Evolutionary conservation across 1,140 invertebrate species (phyloP).

Genomic region (Diplogasteroides magnus): DNA sequence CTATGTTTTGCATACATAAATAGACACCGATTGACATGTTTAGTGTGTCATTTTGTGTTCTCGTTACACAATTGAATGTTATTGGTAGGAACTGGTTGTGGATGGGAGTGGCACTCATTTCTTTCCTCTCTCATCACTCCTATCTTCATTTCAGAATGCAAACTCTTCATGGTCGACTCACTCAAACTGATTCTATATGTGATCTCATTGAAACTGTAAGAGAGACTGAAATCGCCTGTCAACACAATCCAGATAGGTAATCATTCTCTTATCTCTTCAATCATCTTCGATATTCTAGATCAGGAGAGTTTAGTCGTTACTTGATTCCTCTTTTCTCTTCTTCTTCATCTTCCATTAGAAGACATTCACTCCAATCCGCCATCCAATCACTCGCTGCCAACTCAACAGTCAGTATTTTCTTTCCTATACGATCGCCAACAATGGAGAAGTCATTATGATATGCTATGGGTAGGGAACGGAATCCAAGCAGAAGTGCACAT

Average conservation of each 20-base stretch:
- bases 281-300: too few relatives aligned
- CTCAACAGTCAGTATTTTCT: too few relatives aligned
- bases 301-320: neutral
- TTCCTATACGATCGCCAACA: too few relatives aligned
- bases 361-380: neutral
- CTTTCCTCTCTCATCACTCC: neutral
- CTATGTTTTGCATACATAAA: too few relatives aligned
- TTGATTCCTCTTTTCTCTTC: neutral
- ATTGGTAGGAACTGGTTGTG: too few relatives aligned
- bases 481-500: too few relatives aligned
- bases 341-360: neutral
- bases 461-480: too few relatives aligned
- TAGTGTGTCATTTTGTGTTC: too few relatives aligned
- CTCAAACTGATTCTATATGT: neutral
- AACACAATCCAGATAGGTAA: neutral
- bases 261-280: too few relatives aligned
- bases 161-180: neutral
- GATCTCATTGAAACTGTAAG: neutral
- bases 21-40: too few relatives aligned
- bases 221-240: neutral
- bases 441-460: too few relatives aligned
- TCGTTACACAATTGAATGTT: too few relatives aligned
- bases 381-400: neutral
- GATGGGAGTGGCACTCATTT: neutral
- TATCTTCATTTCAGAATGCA: neutral